Conservation (phyloP, 2,113 vertebrate species). For the Cavia aperea region DNA sequence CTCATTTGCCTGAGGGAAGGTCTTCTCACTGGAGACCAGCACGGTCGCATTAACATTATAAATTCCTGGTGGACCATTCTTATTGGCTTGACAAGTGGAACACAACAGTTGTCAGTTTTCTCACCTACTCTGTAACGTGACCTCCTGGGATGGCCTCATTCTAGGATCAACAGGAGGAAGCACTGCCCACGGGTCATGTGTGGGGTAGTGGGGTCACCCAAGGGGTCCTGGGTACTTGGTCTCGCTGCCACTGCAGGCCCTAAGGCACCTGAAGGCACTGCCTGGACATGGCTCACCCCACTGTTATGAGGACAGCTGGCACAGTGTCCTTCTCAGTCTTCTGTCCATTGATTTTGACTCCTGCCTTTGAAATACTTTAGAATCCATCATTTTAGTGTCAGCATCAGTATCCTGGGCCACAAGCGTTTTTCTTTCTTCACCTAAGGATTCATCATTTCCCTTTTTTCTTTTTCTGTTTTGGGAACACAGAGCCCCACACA, state of each 20-base stretch:
- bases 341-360: constrained; percentile 61
- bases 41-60: constrained; percentile 69
- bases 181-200: constrained; percentile 63
- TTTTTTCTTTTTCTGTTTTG: constrained; percentile 77
- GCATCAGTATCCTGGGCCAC: constrained; percentile 71
- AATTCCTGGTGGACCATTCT: constrained; percentile 66
- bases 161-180: constrained; percentile 49
- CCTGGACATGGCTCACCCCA: constrained; percentile 50
- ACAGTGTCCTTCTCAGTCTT: constrained; percentile 66
- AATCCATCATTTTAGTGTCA: constrained; percentile 69
- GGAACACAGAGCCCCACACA: neutral
- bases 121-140: constrained; percentile 77
- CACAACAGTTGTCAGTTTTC: constrained; percentile 76
- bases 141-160: neutral
- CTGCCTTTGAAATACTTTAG: constrained; percentile 70
- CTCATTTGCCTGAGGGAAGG: neutral
- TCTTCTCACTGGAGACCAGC: constrained; percentile 64
- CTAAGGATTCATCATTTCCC: constrained; percentile 72
- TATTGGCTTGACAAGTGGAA: constrained; percentile 70
- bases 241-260: constrained; percentile 62
- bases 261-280: constrained; percentile 62
- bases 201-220: constrained; percentile 73
- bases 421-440: constrained; percentile 75
- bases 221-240: constrained; percentile 47
- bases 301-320: constrained; percentile 56